phyloP scores from a whole-genome alignment of 2,113 vertebrate species.

The Acinonyx jubatus region DNA sequence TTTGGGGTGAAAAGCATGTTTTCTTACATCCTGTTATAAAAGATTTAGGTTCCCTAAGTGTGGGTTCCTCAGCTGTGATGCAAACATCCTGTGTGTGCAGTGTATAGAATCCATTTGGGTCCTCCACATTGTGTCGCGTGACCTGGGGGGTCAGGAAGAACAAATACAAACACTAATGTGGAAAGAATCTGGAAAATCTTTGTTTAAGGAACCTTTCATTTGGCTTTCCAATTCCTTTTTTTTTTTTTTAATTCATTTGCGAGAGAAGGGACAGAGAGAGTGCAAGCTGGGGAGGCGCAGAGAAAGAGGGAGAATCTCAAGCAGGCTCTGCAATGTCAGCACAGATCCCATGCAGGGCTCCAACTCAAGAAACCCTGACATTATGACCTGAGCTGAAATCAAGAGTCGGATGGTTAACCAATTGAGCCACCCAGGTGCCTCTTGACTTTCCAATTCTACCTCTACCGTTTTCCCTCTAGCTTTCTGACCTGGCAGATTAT shows the following conservation, averaged over 20 bases:
- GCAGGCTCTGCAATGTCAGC: too few species aligned
- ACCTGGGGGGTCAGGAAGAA: fast-evolving
- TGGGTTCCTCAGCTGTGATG: not conserved
- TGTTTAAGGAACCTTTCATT: not conserved
- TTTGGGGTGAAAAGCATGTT: not conserved
- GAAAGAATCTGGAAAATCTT: not conserved
- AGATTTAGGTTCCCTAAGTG: not conserved
- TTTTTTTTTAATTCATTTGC: too few species aligned
- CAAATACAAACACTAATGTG: not conserved
- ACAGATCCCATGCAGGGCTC: too few species aligned
- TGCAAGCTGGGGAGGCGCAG: too few species aligned
- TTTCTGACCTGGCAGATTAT: not conserved
- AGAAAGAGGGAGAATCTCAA: too few species aligned
- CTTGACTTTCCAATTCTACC: not conserved
- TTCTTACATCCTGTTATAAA: not conserved
- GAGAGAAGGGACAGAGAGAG: too few species aligned
- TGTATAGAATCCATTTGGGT: not conserved
- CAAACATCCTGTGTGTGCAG: not conserved
- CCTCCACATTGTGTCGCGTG: not conserved
- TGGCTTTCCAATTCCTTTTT: not conserved
- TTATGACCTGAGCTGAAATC: too few species aligned
- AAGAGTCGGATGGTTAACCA: too few species aligned
- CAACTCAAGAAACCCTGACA: too few species aligned
- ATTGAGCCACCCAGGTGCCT: too few species aligned
- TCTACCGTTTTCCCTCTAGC: not conserved